Evolutionary conservation across 2,113 vertebrate species (phyloP), one percentile per base, ranked within the genome.

Genomic region (Engystomops pustulosus): DNA sequence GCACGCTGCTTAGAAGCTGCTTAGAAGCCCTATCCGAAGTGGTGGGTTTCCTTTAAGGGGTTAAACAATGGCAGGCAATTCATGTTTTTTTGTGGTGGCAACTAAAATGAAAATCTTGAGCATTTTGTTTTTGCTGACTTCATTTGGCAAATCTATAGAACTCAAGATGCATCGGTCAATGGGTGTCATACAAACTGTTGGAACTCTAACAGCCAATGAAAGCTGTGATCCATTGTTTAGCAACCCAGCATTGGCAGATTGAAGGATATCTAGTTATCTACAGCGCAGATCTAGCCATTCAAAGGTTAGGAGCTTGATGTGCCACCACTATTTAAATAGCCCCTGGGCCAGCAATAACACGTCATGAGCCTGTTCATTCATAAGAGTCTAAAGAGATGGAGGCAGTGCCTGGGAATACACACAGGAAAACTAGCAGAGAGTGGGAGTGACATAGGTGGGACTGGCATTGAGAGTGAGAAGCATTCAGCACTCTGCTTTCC

Each of bases 341-440:
- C 36, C 34, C n/a, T 44, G 36, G n/a, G 41, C 14, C 45, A 79
- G 34, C 15, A 47, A 34, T 79, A 44, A 58, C 45, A 51, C 49
- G 72, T 15, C n/a, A 34, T 67, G 71, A 84, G 83, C n/a, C 65
- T 79, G 47, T 55, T 84, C 83, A 84, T 84, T 84, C 83, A 84
- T 84, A 84, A 79, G 45, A 69, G 74, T 41, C 55, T 27, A 7
- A 12, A 47, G 80, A 82, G 68, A 15, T 72, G 80, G 80, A 84
- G 83, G 74, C 74, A 44, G 17, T 58, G 83, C 15, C 62, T 84
- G 83, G 62, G 67, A 69, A 44, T 77, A 84, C 82, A 84, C 74
- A 84, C 10, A 84, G 62, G 47, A 58, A 84, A 84, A 69, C 62
- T 78, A 69, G 58, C 82, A 69, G 62, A 18, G 20, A 58, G 83